Evolutionary conservation across 2,113 vertebrate genomes (phyloP).

Genomic region (Dromiciops gliroides): DNA sequence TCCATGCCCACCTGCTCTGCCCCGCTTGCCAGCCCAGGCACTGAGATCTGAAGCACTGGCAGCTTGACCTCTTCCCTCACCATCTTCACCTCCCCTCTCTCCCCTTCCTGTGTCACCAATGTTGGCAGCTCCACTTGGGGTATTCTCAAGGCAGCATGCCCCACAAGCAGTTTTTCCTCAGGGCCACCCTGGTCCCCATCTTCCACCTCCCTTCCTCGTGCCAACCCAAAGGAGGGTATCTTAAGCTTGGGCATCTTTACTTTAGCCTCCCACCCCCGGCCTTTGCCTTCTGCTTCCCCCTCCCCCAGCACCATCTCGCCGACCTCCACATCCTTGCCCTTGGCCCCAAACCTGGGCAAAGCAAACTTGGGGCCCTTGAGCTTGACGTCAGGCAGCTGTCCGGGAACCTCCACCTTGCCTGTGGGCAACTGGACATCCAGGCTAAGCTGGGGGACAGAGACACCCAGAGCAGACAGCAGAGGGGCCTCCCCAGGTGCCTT

Average conservation of each 20-base stretch:
- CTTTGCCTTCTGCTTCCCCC: slow-evolving; percentile 74
- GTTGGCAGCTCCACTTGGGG: slow-evolving; percentile 84
- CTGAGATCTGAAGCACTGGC: slow-evolving; percentile 59
- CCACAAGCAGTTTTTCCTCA: slow-evolving; percentile 70
- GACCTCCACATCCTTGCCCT: slow-evolving; percentile 68
- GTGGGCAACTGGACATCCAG: slow-evolving; percentile 84
- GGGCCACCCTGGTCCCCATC: slow-evolving; percentile 40
- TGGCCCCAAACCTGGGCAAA: slow-evolving; percentile 85
- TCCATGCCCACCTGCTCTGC: slow-evolving; percentile 75
- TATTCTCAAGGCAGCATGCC: slow-evolving; percentile 70
- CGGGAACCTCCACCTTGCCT: slow-evolving; percentile 77
- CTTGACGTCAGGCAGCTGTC: slow-evolving; percentile 74
- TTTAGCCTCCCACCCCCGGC: slow-evolving; percentile 77
- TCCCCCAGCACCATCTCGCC: slow-evolving; percentile 44
- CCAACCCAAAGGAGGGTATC: slow-evolving; percentile 86
- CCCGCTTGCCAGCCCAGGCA: slow-evolving; percentile 72
- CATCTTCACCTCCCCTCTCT: neutral
- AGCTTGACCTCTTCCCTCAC: neutral
- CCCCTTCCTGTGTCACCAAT: slow-evolving; percentile 77
- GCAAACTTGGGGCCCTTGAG: slow-evolving; percentile 82
- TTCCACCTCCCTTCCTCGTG: slow-evolving; percentile 82
- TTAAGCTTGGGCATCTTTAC: slow-evolving; percentile 87
- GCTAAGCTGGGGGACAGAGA: slow-evolving; percentile 87
- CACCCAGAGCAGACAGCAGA: slow-evolving; percentile 85
- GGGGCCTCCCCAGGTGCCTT: slow-evolving; percentile 52